These are phyloP conservation scores for Coregonus sp. DNA, from an alignment of 2,797 vertebrate genomes.

Conservation along the genomic window DNA sequence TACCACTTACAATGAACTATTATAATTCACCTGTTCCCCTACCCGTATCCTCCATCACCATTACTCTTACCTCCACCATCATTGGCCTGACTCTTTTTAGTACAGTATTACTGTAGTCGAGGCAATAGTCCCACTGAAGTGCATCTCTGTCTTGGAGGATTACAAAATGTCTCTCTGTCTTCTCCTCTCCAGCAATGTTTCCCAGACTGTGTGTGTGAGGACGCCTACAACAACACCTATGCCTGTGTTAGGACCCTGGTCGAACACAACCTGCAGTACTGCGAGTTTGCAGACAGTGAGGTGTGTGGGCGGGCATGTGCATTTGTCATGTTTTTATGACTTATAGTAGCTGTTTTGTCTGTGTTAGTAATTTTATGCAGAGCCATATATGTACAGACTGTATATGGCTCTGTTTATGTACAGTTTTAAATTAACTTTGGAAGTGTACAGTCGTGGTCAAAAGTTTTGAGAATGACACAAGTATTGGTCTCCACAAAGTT, in stretches of 20 bases:
- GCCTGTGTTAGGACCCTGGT: constrained; percentile 77
- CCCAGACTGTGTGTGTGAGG: constrained; percentile 82
- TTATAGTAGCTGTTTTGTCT: not conserved
- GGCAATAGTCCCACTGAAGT: not conserved
- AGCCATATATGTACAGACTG: not conserved
- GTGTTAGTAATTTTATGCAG: not conserved
- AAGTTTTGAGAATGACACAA: too few species aligned
- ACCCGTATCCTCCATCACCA: not conserved
- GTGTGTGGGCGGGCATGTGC: not conserved
- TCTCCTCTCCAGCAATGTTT: constrained; percentile 72
- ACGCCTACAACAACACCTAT: constrained; percentile 82
- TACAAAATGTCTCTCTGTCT: not conserved
- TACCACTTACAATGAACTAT: not conserved
- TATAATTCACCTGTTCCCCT: not conserved
- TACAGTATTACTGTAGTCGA: not conserved
- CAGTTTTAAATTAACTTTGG: not conserved
- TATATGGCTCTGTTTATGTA: not conserved
- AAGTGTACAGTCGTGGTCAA: too few species aligned
- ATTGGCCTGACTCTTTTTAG: not conserved
- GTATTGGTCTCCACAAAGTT: too few species aligned
- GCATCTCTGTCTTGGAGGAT: not conserved
- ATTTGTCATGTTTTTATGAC: not conserved
- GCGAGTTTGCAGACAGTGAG: constrained; percentile 82
- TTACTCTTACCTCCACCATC: not conserved
- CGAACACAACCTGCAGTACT: constrained; percentile 75